Conservation (phyloP, 2,113 vertebrate species). For the Gopherus evgoodei region DNA sequence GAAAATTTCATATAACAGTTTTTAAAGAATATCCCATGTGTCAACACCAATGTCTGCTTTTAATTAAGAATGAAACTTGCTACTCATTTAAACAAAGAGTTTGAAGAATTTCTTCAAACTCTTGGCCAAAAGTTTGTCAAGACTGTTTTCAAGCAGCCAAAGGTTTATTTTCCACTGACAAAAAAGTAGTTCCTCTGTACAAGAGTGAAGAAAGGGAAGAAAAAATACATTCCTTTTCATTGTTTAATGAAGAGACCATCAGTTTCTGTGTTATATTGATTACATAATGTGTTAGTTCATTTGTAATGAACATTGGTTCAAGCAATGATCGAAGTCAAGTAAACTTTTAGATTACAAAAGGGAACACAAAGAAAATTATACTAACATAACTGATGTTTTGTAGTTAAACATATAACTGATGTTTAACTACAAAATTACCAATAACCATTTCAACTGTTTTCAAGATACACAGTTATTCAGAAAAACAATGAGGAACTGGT, state of each 20-base stretch:
- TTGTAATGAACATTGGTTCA: rapidly evolving
- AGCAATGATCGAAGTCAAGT: neutral
- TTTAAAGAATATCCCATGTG: conserved; percentile 20
- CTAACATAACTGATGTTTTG: neutral
- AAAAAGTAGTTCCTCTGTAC: neutral
- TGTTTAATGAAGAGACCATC: neutral
- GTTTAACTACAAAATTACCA: neutral
- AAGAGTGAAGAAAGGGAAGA: neutral
- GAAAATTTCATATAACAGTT: neutral
- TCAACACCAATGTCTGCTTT: conserved; percentile 49
- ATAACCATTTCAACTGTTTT: neutral
- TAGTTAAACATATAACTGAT: neutral
- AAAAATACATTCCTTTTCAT: neutral
- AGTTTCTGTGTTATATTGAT: neutral
- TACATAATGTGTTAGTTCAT: neutral
- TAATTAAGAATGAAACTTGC: conserved; percentile 42
- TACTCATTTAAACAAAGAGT: neutral
- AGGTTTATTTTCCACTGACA: neutral
- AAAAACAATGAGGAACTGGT: too few species aligned
- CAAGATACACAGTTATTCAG: neutral
- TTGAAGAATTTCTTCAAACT: neutral
- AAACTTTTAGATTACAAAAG: neutral
- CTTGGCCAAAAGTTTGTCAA: neutral
- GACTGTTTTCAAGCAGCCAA: neutral
- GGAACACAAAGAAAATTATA: neutral